A percentile compares a stretch with the other conserved stretches of the same genome.
Evolutionary conservation across 2,797 vertebrate genomes (phyloP).

Genomic region (Sciurus vulgaris): DNA sequence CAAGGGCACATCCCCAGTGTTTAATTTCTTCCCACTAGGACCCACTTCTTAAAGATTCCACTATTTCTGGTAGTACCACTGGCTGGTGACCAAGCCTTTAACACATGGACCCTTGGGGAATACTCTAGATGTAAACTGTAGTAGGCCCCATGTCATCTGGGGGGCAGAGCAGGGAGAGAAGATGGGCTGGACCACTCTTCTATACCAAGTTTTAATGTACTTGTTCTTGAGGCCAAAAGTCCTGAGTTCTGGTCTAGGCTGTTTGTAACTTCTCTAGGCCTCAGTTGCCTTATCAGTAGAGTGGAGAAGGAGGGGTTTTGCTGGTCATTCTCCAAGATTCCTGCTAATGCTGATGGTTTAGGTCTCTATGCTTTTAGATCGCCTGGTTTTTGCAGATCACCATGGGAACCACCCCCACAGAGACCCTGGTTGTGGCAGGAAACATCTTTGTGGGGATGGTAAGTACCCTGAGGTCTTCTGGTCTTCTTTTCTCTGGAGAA

Average conservation of each 20-base stretch:
- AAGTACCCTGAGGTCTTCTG: slow-evolving; percentile 70
- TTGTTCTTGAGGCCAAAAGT: neutral
- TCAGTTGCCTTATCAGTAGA: neutral
- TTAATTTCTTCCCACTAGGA: too few species aligned
- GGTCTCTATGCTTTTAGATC: slow-evolving; percentile 89
- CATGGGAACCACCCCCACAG: slow-evolving; percentile 95
- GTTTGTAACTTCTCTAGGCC: neutral
- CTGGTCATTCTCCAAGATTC: neutral
- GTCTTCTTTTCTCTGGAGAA: neutral
- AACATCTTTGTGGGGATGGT: slow-evolving; percentile 99
- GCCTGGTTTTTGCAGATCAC: slow-evolving; percentile 96
- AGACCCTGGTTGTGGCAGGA: slow-evolving; percentile 96
- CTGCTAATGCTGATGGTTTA: slow-evolving; percentile 23
- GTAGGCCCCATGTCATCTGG: neutral
- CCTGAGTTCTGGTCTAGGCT: neutral
- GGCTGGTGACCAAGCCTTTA: too few species aligned
- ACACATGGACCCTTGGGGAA: too few species aligned
- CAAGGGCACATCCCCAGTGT: too few species aligned
- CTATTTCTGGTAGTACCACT: too few species aligned
- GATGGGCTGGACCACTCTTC: neutral
- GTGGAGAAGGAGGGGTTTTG: neutral
- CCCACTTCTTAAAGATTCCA: too few species aligned
- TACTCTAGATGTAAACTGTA: neutral
- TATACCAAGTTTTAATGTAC: neutral
- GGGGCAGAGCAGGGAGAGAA: neutral